phyloP scores from a whole-genome alignment of 2,797 vertebrate genomes.

The Acanthurus lineatus region DNA sequence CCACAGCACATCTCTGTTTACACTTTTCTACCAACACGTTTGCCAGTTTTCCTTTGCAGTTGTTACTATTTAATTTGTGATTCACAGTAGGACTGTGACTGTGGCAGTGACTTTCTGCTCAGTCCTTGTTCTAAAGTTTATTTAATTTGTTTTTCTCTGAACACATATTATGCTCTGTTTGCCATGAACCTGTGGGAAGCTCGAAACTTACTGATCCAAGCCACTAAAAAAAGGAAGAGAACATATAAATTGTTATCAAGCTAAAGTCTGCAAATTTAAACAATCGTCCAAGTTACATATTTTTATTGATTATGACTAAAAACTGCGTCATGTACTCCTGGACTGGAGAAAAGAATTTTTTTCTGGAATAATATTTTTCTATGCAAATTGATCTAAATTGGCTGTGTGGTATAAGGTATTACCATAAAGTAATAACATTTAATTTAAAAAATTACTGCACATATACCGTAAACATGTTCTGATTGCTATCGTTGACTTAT shows the following conservation, averaged over 20 bases:
- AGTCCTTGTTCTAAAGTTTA: not conserved
- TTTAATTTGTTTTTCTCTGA: not conserved
- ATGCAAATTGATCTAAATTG: no score
- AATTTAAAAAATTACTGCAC: not conserved
- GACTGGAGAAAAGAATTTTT: not conserved
- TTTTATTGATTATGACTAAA: not conserved
- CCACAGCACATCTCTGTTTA: not conserved
- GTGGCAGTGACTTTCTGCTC: not conserved
- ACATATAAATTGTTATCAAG: not conserved
- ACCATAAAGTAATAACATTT: not conserved
- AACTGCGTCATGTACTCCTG: not conserved
- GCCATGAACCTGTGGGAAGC: not conserved
- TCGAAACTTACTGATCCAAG: not conserved
- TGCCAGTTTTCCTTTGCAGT: conserved; percentile 7
- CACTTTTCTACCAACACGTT: not conserved
- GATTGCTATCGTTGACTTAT: not conserved
- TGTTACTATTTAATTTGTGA: not conserved
- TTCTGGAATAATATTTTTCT: no score
- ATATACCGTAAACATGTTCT: not conserved
- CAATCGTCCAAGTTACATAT: not conserved
- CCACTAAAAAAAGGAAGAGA: not conserved
- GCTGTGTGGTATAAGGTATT: not conserved
- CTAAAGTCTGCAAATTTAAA: not conserved
- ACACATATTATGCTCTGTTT: not conserved
- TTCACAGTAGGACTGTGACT: not conserved